Conservation (phyloP, 2,797 vertebrate genomes). For the Aldrovandia affinis region DNA sequence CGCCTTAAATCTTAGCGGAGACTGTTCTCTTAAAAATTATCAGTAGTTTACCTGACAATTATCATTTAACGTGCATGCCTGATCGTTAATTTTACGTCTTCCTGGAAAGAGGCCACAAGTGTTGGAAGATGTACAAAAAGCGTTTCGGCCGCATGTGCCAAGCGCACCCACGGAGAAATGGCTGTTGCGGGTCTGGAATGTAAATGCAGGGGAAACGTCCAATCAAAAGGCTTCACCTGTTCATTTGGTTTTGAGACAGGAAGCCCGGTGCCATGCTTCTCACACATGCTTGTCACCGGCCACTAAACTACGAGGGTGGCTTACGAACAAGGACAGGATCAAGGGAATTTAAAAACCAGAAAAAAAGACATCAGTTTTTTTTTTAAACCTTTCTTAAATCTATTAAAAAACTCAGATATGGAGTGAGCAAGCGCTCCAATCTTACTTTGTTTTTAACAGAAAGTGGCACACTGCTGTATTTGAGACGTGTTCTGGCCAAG, state of each 20-base stretch:
- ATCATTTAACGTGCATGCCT: neutral
- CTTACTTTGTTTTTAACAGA: too few relatives aligned
- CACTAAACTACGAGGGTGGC: neutral
- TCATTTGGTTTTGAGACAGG: neutral
- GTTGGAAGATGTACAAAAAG: neutral
- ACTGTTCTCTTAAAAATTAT: constrained; percentile 10
- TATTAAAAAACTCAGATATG: too few relatives aligned
- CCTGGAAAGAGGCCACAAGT: neutral
- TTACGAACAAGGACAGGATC: neutral
- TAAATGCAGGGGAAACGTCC: neutral
- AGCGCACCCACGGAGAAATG: neutral
- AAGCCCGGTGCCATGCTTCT: neutral
- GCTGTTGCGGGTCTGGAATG: neutral
- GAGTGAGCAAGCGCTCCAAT: too few relatives aligned
- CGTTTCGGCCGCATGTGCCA: neutral
- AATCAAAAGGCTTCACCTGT: neutral
- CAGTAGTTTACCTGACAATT: constrained; percentile 13
- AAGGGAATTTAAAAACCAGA: neutral
- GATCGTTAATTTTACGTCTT: constrained; percentile 6
- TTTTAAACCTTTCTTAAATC: too few relatives aligned
- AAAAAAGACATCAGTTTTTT: neutral
- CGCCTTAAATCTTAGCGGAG: neutral
- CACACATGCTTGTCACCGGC: too few relatives aligned
- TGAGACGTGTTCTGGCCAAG: too few relatives aligned
- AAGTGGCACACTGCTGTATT: neutral